These are phyloP conservation scores for Baryphthengus martii DNA, from an alignment of 2,113 vertebrate genomes.

Conservation along the genomic window DNA sequence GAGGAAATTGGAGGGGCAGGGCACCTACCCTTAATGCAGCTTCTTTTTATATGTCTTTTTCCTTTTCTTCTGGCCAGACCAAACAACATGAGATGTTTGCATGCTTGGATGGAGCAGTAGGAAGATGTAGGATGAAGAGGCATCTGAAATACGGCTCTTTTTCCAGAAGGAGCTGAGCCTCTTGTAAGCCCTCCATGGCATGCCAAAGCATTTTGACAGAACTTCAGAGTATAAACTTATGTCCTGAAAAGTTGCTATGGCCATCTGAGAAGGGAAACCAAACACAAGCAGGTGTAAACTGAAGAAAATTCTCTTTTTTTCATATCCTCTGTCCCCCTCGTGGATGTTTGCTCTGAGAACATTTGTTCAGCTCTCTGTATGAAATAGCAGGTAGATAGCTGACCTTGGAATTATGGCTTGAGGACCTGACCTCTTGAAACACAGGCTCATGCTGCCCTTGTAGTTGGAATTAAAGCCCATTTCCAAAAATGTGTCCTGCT, in stretches of 20 bases:
- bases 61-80: constrained; percentile 11
- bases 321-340: neutral
- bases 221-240: neutral
- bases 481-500: neutral
- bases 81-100: neutral
- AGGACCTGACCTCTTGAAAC: neutral
- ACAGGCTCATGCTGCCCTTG: neutral
- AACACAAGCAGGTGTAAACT: neutral
- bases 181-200: neutral
- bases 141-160: neutral
- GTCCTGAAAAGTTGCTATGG: neutral
- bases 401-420: neutral
- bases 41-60: constrained; percentile 16
- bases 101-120: neutral
- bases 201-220: neutral
- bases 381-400: neutral
- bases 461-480: neutral
- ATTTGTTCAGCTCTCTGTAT: neutral
- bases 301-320: neutral
- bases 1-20: constrained; percentile 14
- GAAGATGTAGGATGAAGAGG: neutral
- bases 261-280: neutral
- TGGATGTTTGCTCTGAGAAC: neutral
- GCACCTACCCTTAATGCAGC: constrained; percentile 47
- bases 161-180: neutral